Evolutionary conservation across 2,888 invertebrate species (phyloP), one percentile per base, ranked within the genome.

Genomic region (Lasioglossum figueresi): DNA sequence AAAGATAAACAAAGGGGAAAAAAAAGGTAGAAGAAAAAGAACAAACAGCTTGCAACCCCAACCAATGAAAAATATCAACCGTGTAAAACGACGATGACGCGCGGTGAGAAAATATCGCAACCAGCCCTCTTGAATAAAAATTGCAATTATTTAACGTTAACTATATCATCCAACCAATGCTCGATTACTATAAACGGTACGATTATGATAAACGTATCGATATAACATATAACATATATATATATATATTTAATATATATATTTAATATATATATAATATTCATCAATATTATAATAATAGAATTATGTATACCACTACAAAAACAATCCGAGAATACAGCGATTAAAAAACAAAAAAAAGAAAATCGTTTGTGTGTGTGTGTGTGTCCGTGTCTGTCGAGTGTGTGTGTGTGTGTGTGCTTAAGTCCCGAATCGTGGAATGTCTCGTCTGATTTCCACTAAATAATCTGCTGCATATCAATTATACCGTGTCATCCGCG

Each of bases 371-470:
- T 91, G 16, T 68, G 83, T 37, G 23, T 37, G 91, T 92, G 92
- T 91, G 12, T 48, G 76, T 40, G 68, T n/a, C 90, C 92, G 92
- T 91, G 8, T 70, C 73, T 68, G 68, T 37, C 43, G 43, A 14
- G 37, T 37, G 68, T 31, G 31, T 31, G 31, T 31, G 31, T 31
- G 31, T 31, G 31, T 31, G 31, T 91, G 87, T 94, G 91, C 79
- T 93, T 95, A 95, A 94, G 94, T 94, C 94, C 93, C 94, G 91
- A 94, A 89, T 94, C 68, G 95, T 94, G 95, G 95, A 95, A 95
- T 95, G 95, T 94, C 93, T 92, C 90, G 90, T 88, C 88, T 92
- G 91, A 94, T 93, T 94, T 95, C 94, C 94, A 94, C 94, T 92
- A 91, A 77, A 68, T 27, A 16, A 40, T 92, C 63, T 92, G 93